Base-by-base conservation (phyloP, 2,797 vertebrate species). In the Sebastes dallii region DNA sequence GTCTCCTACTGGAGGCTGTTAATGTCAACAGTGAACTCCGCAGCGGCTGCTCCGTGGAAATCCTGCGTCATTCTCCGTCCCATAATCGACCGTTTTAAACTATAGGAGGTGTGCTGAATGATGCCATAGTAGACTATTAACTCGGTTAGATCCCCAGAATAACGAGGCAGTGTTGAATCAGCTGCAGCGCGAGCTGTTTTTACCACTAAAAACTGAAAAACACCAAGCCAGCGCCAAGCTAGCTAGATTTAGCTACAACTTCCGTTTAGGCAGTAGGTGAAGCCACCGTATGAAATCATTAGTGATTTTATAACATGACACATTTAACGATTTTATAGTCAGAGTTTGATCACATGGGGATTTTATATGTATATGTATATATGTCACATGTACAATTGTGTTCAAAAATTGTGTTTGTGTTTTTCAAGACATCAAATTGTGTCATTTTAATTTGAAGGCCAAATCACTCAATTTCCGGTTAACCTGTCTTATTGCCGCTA, bases 1-100 rank as follows among this genome's bases (percentile, higher is more conserved):
- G 39, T 39, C 68, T 52, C 36, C 82, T 52, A 25, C 78, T 25
- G 81, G 18, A 70, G 71, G 78, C 87, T 69, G 90, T 78, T 88
- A 79, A 67, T 82, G 87, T 91, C 86, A 89, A 88, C 90, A 80
- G 80, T 4, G 70, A 88, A 90, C 84, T 58, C 58, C 46, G 64
- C 27, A 2, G 54, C 72, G 18, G 58, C 64, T 14, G 61, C 70
- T 52, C 58, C 34, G 24, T 5, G 8, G 75, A 86, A 84, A 76
- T 1, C 77, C 85, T 84, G 86, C 86, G 86, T 89, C 91, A 89
- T 85, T 10, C 67, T 74, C 42, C 69, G 36, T 8, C n/a, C 2
- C 6, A 1, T 1, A 75, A 74, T 7, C 2, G 20, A 8, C 54
- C 6, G 4, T 18, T 69, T 72, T 25, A 54, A 18, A 36, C 22